Base-by-base conservation (phyloP, 2,797 vertebrate species). In the Propithecus deckenii region DNA sequence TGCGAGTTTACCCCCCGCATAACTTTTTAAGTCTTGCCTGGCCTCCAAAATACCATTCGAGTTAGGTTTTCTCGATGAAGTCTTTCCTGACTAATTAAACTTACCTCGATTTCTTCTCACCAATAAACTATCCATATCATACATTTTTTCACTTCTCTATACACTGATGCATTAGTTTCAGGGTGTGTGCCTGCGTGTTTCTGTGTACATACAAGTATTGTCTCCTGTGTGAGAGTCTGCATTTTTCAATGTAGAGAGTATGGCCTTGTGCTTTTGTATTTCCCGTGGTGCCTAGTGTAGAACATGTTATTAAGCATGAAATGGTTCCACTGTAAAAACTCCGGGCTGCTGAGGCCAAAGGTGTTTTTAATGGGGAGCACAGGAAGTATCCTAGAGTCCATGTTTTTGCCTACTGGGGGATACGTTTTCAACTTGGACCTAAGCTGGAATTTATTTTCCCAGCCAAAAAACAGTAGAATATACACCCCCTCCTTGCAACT, bases 351-450 rank as follows among this genome's bases (percentile, higher is more conserved):
- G 69, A 2, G 11, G 63, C 91, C 93, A 84, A 81, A 75, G 57
- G 89, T 28, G 25, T 38, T 91, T 97, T 95, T 94, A 93, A 80
- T 48, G 74, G 91, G 89, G 89, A 89, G 74, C 91, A 79, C 88
- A 89, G 83, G 41, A 96, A 97, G 89, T 83, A 25, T 76, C 90
- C 43, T 52, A 63, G 83, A 94, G 65, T 32, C 88, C 79, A 30
- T 59, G 52, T 78, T 96, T 95, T 96, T 87, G 86, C 86, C 75
- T 89, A 84, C 69, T 86, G 59, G 80, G 91, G 83, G 81, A 95
- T 97, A 95, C 94, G 2, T 96, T 97, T 98, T 97, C 90, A 95
- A 46, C 86, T 97, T 96, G 94, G 71, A 97, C 52, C 67, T 76
- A 75, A n/a, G 52, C 65, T 96, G 96, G 86, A 97, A 96, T 97